Evolutionary conservation across 1,140 invertebrate genomes (phyloP).

Genomic region (Zaprionus ghesquierei): DNA sequence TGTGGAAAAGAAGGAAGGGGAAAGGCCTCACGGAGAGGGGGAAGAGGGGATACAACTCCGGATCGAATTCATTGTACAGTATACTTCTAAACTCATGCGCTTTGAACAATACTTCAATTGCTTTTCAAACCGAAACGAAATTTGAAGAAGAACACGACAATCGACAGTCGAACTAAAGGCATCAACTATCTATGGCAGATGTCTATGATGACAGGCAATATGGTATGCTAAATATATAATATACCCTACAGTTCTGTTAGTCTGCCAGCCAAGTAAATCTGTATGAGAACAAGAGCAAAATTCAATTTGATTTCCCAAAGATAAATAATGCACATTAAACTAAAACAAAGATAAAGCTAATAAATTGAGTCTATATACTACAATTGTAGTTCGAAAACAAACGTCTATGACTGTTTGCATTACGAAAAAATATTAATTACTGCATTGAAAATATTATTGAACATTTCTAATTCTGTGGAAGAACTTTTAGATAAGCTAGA

Average conservation of each 20-base stretch:
- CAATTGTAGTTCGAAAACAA: neutral
- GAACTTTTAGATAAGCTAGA: neutral
- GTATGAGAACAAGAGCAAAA: neutral
- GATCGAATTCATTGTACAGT: neutral
- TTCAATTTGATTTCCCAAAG: neutral
- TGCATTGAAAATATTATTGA: neutral
- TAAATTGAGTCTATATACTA: neutral
- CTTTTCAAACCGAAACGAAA: neutral
- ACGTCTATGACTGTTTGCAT: neutral
- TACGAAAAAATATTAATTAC: neutral
- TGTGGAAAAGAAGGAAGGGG: neutral
- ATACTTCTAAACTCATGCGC: neutral
- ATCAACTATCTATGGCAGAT: neutral
- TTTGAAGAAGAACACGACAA: neutral
- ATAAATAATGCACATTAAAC: neutral
- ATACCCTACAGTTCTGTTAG: neutral
- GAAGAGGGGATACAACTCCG: neutral
- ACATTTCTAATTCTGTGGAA: neutral
- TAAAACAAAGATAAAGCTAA: slow-evolving; percentile 8
- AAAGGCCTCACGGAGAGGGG: neutral
- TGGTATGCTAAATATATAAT: neutral
- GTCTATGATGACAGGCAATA: neutral
- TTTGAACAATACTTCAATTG: neutral
- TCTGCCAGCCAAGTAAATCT: neutral
- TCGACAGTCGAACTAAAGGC: neutral